Evolutionary conservation across 2,113 vertebrate genomes (phyloP), one percentile per base, ranked within the genome.

Genomic region (Mastomys coucha): DNA sequence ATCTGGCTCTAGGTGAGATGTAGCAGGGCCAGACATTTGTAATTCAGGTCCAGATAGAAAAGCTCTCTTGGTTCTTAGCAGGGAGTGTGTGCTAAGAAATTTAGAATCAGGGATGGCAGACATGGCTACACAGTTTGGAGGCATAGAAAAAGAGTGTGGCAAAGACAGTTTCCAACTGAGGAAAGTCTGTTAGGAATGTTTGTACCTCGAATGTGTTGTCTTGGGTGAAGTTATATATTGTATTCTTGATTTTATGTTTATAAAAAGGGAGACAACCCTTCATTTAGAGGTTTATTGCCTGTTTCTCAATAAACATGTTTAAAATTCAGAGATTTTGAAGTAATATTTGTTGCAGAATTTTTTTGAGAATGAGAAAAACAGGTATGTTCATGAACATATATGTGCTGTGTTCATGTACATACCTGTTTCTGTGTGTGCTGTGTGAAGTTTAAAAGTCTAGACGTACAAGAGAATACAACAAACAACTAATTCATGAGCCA

Each of bases 261-360:
- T 60, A 63, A 89, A 82, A 65, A 45, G 87, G 39, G 16, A 19
- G 5, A 86, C 45, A 45, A 51, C 28, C 67, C 39, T 67, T 67
- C 45, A 89, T 63, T 72, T 28, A 90, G 65, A 58, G 63, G 7
- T 72, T 63, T 91, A 24, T 42, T 82, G 22, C 51, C 6, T 76
- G 5, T 36, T 86, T 20, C 22, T 92, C 5, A 94, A 56, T 85
- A 76, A 72, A 73, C 80, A 7, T 67, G 3, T 39, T 88, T 88
- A 65, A 93, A 49, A 13, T 88, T 85, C 89, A 10, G 72, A 8
- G n/a, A 85, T 95, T 91, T 94, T 92, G 39, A 91, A 78, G 12
- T 53, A 78, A 28, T 72, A 14, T 75, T 72, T 65, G 56, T 76
- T 94, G 58, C 7, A 95, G 49, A 36, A 58, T 93, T 96, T 96